Evolutionary conservation across 2,888 invertebrate species (phyloP).

Genomic region (Protodeltote pygarga): DNA sequence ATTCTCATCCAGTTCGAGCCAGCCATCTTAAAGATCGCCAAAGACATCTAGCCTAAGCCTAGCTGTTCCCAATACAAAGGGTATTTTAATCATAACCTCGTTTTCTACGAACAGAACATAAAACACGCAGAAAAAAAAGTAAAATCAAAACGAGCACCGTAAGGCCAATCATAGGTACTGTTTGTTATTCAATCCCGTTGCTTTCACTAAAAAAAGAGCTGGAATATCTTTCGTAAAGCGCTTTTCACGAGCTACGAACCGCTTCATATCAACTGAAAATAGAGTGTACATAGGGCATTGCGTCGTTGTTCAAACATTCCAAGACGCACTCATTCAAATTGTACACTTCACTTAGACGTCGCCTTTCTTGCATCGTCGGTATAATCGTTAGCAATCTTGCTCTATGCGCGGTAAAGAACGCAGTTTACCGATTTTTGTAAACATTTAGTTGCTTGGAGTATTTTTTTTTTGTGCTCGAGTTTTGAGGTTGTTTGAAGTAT

Average conservation of each 20-base stretch:
- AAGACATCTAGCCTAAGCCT: too few species aligned
- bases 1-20: too few species aligned
- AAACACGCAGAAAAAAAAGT: slow-evolving; percentile 26
- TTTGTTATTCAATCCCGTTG: slow-evolving; percentile 71
- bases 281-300: slow-evolving; percentile 71
- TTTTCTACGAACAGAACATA: slow-evolving; percentile 30
- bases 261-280: slow-evolving; percentile 77
- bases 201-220: slow-evolving; percentile 65
- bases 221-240: slow-evolving; percentile 63
- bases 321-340: slow-evolving; percentile 82
- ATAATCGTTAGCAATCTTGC: slow-evolving; percentile 70
- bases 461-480: slow-evolving; percentile 18
- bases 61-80: too few species aligned
- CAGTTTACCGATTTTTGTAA: slow-evolving; percentile 37
- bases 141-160: slow-evolving; percentile 50
- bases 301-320: slow-evolving; percentile 72
- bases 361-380: slow-evolving; percentile 62
- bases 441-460: slow-evolving; percentile 20
- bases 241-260: slow-evolving; percentile 65
- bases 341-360: slow-evolving; percentile 69
- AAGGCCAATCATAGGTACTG: slow-evolving; percentile 68
- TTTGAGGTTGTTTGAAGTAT: too few species aligned
- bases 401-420: slow-evolving; percentile 30
- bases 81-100: slow-evolving; percentile 13
- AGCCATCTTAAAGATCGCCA: too few species aligned